Evolutionary conservation across 1,140 invertebrate species (phyloP).

Genomic region (Galendromus occidentalis): DNA sequence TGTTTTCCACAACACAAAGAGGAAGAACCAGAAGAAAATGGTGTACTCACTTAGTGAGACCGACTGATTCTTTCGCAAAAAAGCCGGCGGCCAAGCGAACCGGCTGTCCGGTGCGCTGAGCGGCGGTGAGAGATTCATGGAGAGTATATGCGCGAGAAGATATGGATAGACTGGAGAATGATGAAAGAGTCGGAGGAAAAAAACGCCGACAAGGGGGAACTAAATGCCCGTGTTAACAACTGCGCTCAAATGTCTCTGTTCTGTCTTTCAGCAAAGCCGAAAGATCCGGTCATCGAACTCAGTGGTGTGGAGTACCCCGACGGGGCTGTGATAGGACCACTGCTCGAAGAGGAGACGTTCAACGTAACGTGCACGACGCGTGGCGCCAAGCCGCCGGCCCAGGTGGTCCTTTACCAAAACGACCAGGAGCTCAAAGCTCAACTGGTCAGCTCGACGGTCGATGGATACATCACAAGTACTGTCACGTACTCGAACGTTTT

Average conservation of each 20-base stretch:
- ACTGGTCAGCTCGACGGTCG: not conserved
- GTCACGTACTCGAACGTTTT: conserved; percentile 13
- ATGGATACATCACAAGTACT: conserved; percentile 10
- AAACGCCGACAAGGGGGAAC: too few relatives aligned
- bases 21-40: too few relatives aligned
- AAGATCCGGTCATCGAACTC: conserved; percentile 15
- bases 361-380: conserved; percentile 16
- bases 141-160: too few relatives aligned
- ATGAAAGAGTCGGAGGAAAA: too few relatives aligned
- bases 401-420: conserved; percentile 30
- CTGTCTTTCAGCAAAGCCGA: conserved; percentile 15
- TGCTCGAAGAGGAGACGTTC: conserved; percentile 14
- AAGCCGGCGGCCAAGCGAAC: too few relatives aligned
- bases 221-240: not conserved
- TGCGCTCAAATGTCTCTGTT: not conserved
- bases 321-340: conserved; percentile 16
- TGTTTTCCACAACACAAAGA: too few relatives aligned
- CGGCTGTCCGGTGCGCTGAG: too few relatives aligned
- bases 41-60: too few relatives aligned
- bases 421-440: not conserved
- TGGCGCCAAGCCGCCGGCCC: conserved; percentile 48
- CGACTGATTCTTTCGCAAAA: too few relatives aligned
- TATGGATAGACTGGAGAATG: too few relatives aligned
- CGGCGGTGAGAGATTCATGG: too few relatives aligned
- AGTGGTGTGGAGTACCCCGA: conserved; percentile 14